A percentile compares a stretch with the other conserved stretches of the same genome.
phyloP scores from a whole-genome alignment of 2,888 invertebrate species.

The Mythimna vitellina region DNA sequence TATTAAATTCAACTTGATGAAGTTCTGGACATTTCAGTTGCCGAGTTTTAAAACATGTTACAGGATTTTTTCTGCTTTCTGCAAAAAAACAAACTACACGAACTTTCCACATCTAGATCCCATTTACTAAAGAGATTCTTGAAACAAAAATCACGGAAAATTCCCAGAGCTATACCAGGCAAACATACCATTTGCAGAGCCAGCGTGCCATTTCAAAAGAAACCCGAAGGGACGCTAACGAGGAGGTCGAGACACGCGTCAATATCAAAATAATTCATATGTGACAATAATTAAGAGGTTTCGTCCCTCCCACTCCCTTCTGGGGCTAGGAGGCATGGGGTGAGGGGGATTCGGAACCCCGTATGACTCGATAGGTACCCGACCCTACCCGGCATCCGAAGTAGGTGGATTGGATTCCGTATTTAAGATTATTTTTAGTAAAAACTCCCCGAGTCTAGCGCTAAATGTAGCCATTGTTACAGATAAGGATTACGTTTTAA shows the following conservation, averaged over 20 bases:
- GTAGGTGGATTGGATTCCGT: conserved; percentile 71
- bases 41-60: not conserved
- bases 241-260: conserved; percentile 75
- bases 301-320: conserved; percentile 71
- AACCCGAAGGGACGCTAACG: conserved; percentile 69
- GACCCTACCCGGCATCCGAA: conserved; percentile 61
- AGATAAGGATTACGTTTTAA: conserved; percentile 7
- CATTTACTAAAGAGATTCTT: conserved; percentile 39
- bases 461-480: conserved; percentile 33
- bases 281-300: conserved; percentile 87
- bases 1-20: conserved; percentile 2
- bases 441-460: conserved; percentile 26
- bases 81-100: conserved; percentile 3
- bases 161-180: conserved; percentile 51
- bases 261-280: conserved; percentile 89
- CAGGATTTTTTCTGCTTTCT: not conserved
- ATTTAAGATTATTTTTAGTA: conserved; percentile 65
- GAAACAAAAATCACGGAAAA: conserved; percentile 43
- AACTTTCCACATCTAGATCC: conserved; percentile 23
- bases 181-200: conserved; percentile 52
- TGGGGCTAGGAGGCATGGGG: conserved; percentile 69
- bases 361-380: conserved; percentile 74
- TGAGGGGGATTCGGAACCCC: conserved; percentile 67
- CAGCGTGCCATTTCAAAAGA: conserved; percentile 63
- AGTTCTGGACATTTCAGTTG: conserved; percentile 1